These are phyloP conservation scores for Vanessa atalanta DNA, from an alignment of 1,140 invertebrate genomes.

Conservation along the genomic window DNA sequence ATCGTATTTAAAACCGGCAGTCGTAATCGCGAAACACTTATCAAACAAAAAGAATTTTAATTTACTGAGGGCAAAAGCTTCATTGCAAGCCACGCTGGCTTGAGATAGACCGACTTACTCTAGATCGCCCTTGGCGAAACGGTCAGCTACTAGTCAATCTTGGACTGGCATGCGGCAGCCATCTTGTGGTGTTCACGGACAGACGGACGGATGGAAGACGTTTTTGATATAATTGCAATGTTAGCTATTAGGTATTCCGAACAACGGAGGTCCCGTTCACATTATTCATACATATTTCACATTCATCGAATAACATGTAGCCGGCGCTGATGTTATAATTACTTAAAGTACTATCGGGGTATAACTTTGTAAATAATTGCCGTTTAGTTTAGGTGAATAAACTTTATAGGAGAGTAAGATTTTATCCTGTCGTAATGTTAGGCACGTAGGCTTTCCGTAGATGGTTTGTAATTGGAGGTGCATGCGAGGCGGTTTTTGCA, in stretches of 20 bases:
- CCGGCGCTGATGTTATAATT: constrained; percentile 3
- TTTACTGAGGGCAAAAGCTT: constrained; percentile 65
- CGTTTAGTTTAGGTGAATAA: constrained; percentile 28
- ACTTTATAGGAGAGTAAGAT: constrained; percentile 50
- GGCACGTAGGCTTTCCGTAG: constrained; percentile 65
- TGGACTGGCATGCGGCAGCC: constrained; percentile 70
- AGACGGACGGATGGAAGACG: constrained; percentile 62
- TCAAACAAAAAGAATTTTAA: constrained; percentile 74
- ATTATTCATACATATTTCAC: constrained; percentile 27
- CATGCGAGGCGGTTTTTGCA: constrained; percentile 65
- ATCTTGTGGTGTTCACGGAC: constrained; percentile 55
- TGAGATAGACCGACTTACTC: constrained; percentile 61
- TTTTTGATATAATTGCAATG: constrained; percentile 69
- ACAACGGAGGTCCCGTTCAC: constrained; percentile 36
- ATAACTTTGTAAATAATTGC: constrained; percentile 28
- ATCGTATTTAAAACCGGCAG: constrained; percentile 41
- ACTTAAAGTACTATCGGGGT: background rate
- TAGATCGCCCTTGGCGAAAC: constrained; percentile 69
- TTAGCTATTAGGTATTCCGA: constrained; percentile 59
- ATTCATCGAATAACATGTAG: background rate
- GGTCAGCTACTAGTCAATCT: constrained; percentile 78
- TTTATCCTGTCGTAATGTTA: constrained; percentile 59
- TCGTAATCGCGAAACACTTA: constrained; percentile 63
- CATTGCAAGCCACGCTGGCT: constrained; percentile 60
- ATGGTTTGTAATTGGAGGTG: constrained; percentile 75